A percentile compares a stretch with the other conserved stretches of the same genome.
Conservation (phyloP, 1,140 invertebrate species). For the Akabosia matsudoensis region DNA sequence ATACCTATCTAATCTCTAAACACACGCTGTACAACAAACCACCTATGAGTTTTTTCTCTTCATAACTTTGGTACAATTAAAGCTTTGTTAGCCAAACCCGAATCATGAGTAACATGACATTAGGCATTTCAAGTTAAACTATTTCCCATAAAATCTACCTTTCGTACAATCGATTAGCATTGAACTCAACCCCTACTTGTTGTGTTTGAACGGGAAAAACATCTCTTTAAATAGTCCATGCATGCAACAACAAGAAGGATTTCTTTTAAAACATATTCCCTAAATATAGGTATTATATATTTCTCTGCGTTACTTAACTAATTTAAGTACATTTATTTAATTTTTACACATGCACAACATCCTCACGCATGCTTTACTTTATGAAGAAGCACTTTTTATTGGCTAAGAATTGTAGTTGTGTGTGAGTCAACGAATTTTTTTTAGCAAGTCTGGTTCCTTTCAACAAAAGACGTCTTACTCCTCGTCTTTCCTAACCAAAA, state of each 20-base stretch:
- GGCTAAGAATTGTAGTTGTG: background rate
- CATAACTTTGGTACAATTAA: constrained; percentile 14
- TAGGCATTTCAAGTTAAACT: no score
- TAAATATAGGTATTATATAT: no score
- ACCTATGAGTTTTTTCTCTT: background rate
- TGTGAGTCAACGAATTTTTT: no score
- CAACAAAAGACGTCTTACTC: no score
- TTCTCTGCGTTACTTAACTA: background rate
- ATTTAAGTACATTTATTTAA: background rate
- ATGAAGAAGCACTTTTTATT: background rate
- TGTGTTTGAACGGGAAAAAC: background rate
- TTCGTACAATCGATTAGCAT: constrained; percentile 22
- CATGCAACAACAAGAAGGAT: background rate
- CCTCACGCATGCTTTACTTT: background rate
- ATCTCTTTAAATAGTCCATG: no score
- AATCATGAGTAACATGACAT: background rate
- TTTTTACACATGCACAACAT: background rate
- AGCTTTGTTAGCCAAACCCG: constrained; percentile 7
- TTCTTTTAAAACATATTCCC: background rate
- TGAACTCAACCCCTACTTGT: constrained; percentile 4
- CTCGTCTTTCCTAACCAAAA: no score
- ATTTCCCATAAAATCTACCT: background rate
- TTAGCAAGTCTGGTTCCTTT: no score
- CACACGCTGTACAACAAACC: background rate
- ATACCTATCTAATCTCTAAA: background rate